Evolutionary conservation across 2,113 vertebrate species (phyloP), one percentile per base, ranked within the genome.

Genomic region (Dipodomys ordii): DNA sequence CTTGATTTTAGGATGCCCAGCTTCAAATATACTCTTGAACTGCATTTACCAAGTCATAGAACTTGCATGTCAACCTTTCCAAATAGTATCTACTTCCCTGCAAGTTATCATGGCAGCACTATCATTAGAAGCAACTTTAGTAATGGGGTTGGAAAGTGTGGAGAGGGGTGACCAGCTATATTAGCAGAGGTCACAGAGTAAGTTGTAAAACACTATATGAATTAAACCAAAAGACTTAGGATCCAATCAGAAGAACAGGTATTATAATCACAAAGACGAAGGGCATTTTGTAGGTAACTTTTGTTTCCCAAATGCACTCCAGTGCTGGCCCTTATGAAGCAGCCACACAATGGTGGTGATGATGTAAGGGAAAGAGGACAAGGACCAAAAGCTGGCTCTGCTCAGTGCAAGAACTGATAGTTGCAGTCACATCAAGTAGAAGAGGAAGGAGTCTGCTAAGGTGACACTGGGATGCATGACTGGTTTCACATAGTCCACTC

Each of bases 201-300:
- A 28, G 35, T 32, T 93, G 0, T 68, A 89, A 91, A 91, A 93
- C 35, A 30, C 3, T 64, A 12, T 25, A 60, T 49, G 76, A 92
- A 30, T 53, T 71, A 86, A 85, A 88, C 67, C 27, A 30, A 80
- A 90, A 96, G 81, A 72, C 60, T 92, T 74, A 76, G 67, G 4
- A 10, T 94, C 35, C 91, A 87, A 88, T 80, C 73, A 79, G 91
- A 92, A 89, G 60, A 94, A 79, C 6, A 69, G 77, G n/a, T 28
- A 46, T 44, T 87, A 85, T 53, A 71, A 79, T 88, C 49, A 62
- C 16, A 71, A 4, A 57, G 46, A 3, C 84, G 69, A 92, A 90
- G 78, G 28, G 30, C n/a, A 18, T n/a, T 20, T 62, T 49, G 32
- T 88, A 71, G 28, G 15, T 82, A 25, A 90, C 6, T 76, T n/a